phyloP scores from a whole-genome alignment of 1,140 invertebrate genomes.

The Bombus cullumanus region DNA sequence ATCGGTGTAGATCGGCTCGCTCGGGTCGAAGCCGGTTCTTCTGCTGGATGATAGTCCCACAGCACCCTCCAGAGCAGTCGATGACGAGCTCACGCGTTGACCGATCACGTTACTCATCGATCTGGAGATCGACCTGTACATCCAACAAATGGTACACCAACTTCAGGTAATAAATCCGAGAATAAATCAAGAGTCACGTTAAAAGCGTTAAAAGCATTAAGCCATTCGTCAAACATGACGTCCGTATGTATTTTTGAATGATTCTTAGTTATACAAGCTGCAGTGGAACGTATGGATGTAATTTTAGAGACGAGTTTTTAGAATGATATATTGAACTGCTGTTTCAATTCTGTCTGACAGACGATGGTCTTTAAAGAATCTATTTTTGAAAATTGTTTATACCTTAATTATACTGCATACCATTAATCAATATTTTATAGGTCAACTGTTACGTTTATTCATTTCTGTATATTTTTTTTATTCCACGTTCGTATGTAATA shows the following conservation, averaged over 20 bases:
- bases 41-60: slow-evolving; percentile 73
- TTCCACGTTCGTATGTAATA: too few relatives aligned
- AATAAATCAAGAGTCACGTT: background rate
- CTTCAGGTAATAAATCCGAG: background rate
- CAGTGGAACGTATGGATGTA: background rate
- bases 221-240: slow-evolving; percentile 1
- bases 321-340: background rate
- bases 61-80: slow-evolving; percentile 73
- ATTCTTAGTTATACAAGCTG: background rate
- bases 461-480: too few relatives aligned
- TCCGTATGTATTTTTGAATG: background rate
- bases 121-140: slow-evolving; percentile 74
- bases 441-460: too few relatives aligned
- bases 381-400: too few relatives aligned
- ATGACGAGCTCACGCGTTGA: slow-evolving; percentile 65
- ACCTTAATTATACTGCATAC: too few relatives aligned
- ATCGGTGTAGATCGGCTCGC: slow-evolving; percentile 96
- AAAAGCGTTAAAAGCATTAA: background rate
- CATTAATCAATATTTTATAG: background rate
- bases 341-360: background rate
- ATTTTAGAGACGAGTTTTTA: background rate
- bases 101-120: slow-evolving; percentile 75
- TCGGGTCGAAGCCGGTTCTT: slow-evolving; percentile 86
- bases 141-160: background rate
- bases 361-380: background rate